phyloP scores from a whole-genome alignment of 2,797 vertebrate genomes.

The Babyrousa celebensis region DNA sequence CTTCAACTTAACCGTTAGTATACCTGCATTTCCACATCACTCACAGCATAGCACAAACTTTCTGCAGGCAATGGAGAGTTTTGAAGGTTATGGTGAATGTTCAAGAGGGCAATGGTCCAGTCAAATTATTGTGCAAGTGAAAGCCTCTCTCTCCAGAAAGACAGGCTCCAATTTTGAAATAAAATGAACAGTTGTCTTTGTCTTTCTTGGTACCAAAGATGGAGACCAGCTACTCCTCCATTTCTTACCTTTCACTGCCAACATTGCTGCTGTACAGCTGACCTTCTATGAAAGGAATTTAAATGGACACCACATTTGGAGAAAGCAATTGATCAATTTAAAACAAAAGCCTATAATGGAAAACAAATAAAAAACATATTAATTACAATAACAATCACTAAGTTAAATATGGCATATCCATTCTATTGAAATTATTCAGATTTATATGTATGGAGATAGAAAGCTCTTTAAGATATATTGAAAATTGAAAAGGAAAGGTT shows the following conservation, averaged over 20 bases:
- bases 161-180: slow-evolving; percentile 99
- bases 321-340: neutral
- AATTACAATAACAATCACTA: neutral
- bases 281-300: neutral
- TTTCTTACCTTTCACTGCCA: neutral
- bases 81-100: neutral
- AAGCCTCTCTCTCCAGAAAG: slow-evolving; percentile 98
- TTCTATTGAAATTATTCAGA: neutral
- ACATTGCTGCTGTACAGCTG: neutral
- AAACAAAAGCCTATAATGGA: neutral
- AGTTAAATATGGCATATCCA: neutral
- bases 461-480: neutral
- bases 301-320: neutral
- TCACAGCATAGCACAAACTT: neutral
- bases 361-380: neutral
- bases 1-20: neutral
- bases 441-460: neutral
- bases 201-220: neutral
- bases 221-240: neutral
- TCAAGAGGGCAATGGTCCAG: slow-evolving; percentile 90
- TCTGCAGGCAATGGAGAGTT: neutral
- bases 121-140: slow-evolving; percentile 98
- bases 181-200: slow-evolving; percentile 99
- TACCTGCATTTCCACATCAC: neutral
- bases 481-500: neutral